A percentile compares a stretch with the other conserved stretches of the same genome.
These are phyloP conservation scores for Lochmaea capreae DNA, from an alignment of 2,888 invertebrate genomes.

Conservation along the genomic window DNA sequence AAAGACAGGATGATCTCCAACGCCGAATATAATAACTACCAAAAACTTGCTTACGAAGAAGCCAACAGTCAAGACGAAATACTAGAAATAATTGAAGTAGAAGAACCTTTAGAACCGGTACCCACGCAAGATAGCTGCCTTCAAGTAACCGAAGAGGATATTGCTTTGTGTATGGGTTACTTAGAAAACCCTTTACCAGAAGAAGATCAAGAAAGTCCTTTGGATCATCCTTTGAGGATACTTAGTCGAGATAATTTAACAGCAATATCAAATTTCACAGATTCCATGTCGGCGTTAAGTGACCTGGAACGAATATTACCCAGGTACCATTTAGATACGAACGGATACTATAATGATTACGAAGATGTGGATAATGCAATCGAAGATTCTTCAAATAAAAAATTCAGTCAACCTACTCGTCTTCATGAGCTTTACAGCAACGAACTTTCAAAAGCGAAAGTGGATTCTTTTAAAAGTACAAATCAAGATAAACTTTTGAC, in stretches of 20 bases:
- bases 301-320: slow-evolving; percentile 76
- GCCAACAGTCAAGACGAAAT: slow-evolving; percentile 73
- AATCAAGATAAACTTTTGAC: slow-evolving; percentile 65
- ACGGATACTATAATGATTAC: slow-evolving; percentile 71
- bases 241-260: slow-evolving; percentile 93
- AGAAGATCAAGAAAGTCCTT: slow-evolving; percentile 76
- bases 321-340: slow-evolving; percentile 70
- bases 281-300: slow-evolving; percentile 75
- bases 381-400: slow-evolving; percentile 65
- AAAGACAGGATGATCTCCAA: slow-evolving; percentile 75
- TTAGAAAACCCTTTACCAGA: slow-evolving; percentile 78
- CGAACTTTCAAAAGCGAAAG: slow-evolving; percentile 80
- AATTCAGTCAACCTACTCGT: slow-evolving; percentile 85
- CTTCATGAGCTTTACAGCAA: slow-evolving; percentile 86
- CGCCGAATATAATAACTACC: slow-evolving; percentile 61
- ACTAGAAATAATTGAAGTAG: slow-evolving; percentile 81
- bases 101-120: slow-evolving; percentile 83
- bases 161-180: slow-evolving; percentile 84
- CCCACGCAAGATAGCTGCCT: slow-evolving; percentile 89
- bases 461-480: slow-evolving; percentile 67
- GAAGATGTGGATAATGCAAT: slow-evolving; percentile 63
- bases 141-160: slow-evolving; percentile 94
- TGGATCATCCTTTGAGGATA: slow-evolving; percentile 88
- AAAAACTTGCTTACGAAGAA: slow-evolving; percentile 68
- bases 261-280: slow-evolving; percentile 89